A percentile compares a stretch with the other conserved stretches of the same genome.
These are phyloP conservation scores for Phenacoccus solenopsis DNA, from an alignment of 1,140 invertebrate species.

Conservation along the genomic window DNA sequence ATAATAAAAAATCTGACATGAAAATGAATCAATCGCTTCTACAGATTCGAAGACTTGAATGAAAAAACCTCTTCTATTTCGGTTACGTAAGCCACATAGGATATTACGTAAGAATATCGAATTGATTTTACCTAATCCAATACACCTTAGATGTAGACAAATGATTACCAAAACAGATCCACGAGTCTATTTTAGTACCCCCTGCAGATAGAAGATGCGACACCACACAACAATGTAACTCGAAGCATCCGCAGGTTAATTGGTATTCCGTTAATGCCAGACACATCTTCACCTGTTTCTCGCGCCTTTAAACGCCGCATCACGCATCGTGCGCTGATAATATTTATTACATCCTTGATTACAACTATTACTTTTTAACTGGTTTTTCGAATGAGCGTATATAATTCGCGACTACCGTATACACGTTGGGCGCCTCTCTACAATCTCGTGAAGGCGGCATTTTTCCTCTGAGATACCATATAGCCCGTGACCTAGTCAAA, in stretches of 20 bases:
- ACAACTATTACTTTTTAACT: background rate
- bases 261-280: background rate
- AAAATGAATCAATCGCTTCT: no score
- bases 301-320: background rate
- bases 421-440: background rate
- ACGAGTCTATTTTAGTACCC: no score
- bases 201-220: no score
- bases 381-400: background rate
- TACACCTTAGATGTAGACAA: no score
- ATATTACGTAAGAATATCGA: no score
- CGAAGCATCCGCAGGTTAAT: background rate
- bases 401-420: background rate
- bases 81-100: no score
- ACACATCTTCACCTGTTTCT: background rate
- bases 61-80: no score
- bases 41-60: no score
- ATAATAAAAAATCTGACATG: no score
- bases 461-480: background rate
- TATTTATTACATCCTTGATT: background rate
- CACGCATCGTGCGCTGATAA: background rate
- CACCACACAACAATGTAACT: background rate
- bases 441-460: no score
- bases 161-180: no score
- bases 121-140: no score
- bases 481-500: background rate